These are phyloP conservation scores for Todus mexicanus DNA, from an alignment of 2,797 vertebrate species.

Conservation along the genomic window DNA sequence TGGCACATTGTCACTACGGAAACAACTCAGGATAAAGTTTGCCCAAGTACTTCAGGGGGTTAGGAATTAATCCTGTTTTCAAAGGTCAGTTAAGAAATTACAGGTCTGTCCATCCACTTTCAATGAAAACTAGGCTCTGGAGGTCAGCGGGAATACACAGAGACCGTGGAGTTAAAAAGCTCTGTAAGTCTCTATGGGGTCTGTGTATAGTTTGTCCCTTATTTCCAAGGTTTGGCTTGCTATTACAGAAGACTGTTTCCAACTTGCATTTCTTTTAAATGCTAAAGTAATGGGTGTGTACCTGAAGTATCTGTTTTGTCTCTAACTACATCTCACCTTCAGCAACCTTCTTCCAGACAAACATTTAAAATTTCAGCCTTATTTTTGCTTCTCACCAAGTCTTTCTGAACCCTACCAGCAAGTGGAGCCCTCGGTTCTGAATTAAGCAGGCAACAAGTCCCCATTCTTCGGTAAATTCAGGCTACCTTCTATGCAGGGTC, in stretches of 20 bases:
- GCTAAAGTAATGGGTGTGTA: background rate
- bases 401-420: background rate
- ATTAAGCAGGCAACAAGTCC: background rate
- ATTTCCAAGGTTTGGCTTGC: background rate
- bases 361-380: background rate
- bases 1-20: background rate
- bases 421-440: background rate
- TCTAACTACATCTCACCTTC: background rate
- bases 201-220: background rate
- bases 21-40: slow-evolving; percentile 21
- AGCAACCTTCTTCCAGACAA: background rate
- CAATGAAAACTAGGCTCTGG: background rate
- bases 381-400: background rate
- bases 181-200: background rate
- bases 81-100: slow-evolving; percentile 56
- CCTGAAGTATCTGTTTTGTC: background rate
- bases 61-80: slow-evolving; percentile 55
- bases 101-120: background rate
- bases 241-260: background rate
- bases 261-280: background rate
- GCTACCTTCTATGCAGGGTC: background rate
- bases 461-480: background rate
- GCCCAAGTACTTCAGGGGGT: slow-evolving; percentile 39
- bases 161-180: background rate
- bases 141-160: background rate